Evolutionary conservation across 1,140 invertebrate species (phyloP), one percentile per base, ranked within the genome.

Genomic region (Temnothorax curvispinosus): DNA sequence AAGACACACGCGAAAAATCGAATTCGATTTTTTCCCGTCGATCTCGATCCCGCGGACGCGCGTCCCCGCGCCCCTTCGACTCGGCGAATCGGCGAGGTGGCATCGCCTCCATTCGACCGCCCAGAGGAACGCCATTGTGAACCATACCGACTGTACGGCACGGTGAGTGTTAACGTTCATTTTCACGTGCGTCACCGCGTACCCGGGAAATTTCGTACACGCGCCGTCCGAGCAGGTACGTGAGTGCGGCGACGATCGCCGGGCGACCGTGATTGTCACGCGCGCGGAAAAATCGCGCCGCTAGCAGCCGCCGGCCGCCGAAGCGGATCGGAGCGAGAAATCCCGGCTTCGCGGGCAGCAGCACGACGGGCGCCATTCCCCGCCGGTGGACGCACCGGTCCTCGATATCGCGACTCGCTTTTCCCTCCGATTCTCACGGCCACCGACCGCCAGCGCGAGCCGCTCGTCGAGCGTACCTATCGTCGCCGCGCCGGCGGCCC

Each of bases 41-140:
- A 27, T 21, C 11, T 9, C 4, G 27, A 1, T 1, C 0, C 8
- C 0, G 1, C 64, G 4, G 11, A 6, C 3, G 0, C 8, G n/a
- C 67, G 7, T 67, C 0, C 64, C 69, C 5, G 2, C 1, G 2
- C 0, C 21, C 18, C 38, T 60, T 72, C 8, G 18, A 74, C 60
- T 81, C 56, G 56, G 77, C 90, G 88, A 93, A 93, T 94, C 58
- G 87, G 90, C 86, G 88, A 91, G 85, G 89, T 60, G 74, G 86
- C 87, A 71, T 75, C 85, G 62, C 89, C 88, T 84, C 87, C 94
- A 94, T 94, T 95, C 94, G 94, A 94, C 93, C 93, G 94, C 91
- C 94, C 94, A 92, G 95, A 96, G 95, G 96, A 96, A 97, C 97
- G 97, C 97, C 97, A 97, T 97, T 97, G 97, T 97, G 97, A 96